Evolutionary conservation across 1,140 invertebrate species (phyloP), one percentile per base, ranked within the genome.

Genomic region (Drosophila parabipectinata): DNA sequence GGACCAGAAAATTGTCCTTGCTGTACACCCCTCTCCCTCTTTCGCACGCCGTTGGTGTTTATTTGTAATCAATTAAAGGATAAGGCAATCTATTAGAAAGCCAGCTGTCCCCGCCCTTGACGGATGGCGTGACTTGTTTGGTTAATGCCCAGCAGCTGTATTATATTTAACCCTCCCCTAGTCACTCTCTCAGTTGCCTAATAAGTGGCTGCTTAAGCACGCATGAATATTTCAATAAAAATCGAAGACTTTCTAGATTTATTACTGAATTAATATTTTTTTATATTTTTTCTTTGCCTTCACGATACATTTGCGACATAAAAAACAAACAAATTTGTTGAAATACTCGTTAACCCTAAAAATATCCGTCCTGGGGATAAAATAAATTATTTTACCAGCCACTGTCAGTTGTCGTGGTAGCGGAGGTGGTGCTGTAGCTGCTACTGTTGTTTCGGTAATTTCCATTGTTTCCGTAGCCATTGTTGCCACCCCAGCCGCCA

Each of bases 41-140:
- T 4, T 41, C 18, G 18, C n/a, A 4, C 14, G 32, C 6, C 45
- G 15, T 41, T 41, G 64, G 59, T 84, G 61, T 80, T 87, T 87
- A 87, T 87, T 74, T 82, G 75, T 85, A 82, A 85, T 85, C 82
- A 87, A 85, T 87, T 85, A 87, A 88, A 76, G 61, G 71, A 61
- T 78, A 82, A 66, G 75, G 76, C 59, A 79, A 83, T 83, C 72
- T 83, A 76, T 83, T 62, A 60, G 47, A 55, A 63, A 63, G 71
- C 56, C 82, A 85, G 82, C 82, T 85, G 80, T 37, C 74, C 26
- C 14, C n/a, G 37, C 67, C 32, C 66, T 37, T 30, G 9, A 57
- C 26, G 26, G 39, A 41, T 68, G 72, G 53, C 56, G 50, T 69
- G 69, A 64, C 79, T 69, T 68, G 60, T 69, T 78, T 60, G 26